These are phyloP conservation scores for Archocentrus centrarchus DNA, from an alignment of 2,113 vertebrate genomes.

Conservation along the genomic window DNA sequence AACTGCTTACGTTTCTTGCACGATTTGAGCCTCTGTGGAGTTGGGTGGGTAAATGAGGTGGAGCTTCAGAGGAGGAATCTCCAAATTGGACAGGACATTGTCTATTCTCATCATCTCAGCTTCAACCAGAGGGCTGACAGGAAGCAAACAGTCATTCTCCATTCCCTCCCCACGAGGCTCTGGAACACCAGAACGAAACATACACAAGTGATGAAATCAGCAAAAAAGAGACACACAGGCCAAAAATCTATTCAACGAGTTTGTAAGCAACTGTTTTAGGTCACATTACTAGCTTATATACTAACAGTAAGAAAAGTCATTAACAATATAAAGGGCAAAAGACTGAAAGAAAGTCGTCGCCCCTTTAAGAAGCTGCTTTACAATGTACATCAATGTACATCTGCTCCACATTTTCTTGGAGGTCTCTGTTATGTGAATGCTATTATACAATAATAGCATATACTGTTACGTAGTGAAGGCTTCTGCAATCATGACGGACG, in stretches of 20 bases:
- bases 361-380: background rate
- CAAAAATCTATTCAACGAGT: background rate
- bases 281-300: background rate
- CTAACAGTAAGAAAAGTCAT: too few species aligned
- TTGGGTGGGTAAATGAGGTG: slow-evolving; percentile 29
- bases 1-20: slow-evolving; percentile 61
- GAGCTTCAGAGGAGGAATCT: slow-evolving; percentile 37
- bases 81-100: slow-evolving; percentile 62
- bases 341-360: background rate
- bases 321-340: background rate
- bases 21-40: slow-evolving; percentile 31
- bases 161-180: slow-evolving; percentile 7
- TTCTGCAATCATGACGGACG: too few species aligned
- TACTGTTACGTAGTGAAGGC: too few species aligned
- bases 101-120: slow-evolving; percentile 74
- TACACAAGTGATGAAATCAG: background rate
- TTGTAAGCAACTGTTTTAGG: background rate
- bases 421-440: background rate
- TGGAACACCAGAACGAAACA: slow-evolving; percentile 13
- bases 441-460: background rate
- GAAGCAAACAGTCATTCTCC: slow-evolving; percentile 22
- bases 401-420: background rate
- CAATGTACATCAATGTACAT: too few species aligned
- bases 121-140: slow-evolving; percentile 67
- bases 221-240: background rate